These are phyloP conservation scores for Steinernema carpocapsae DNA, from an alignment of 2,888 invertebrate species.

Conservation along the genomic window DNA sequence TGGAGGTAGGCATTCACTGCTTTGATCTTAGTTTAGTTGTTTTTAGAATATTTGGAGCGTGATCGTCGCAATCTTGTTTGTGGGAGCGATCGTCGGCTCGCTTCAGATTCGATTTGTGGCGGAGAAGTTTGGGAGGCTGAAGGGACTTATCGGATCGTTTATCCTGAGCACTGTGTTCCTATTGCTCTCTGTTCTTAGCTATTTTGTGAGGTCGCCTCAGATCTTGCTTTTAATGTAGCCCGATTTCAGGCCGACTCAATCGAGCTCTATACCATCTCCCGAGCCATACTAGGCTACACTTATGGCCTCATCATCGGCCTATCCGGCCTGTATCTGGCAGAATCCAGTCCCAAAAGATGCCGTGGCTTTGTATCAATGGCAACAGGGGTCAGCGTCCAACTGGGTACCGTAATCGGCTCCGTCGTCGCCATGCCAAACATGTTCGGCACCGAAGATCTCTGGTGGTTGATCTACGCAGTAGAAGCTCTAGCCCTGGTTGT, in stretches of 20 bases:
- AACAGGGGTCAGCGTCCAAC: conserved; percentile 55
- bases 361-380: conserved; percentile 57
- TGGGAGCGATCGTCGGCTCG: conserved; percentile 44
- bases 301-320: conserved; percentile 48
- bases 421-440: conserved; percentile 57
- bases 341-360: conserved; percentile 49
- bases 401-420: conserved; percentile 53
- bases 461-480: conserved; percentile 55
- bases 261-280: neutral
- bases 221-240: neutral
- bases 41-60: conserved; percentile 61
- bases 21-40: neutral
- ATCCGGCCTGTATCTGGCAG: conserved; percentile 6
- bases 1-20: neutral
- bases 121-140: neutral
- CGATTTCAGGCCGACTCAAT: neutral
- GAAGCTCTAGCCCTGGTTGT: conserved; percentile 45
- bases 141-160: neutral
- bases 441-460: conserved; percentile 49
- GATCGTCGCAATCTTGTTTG: conserved; percentile 57
- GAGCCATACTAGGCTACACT: neutral
- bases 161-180: neutral
- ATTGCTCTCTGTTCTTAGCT: neutral
- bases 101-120: conserved; percentile 5
- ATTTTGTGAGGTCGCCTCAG: neutral